These are phyloP conservation scores for Microctonus aethiopoides DNA, from an alignment of 2,888 invertebrate genomes.

Conservation along the genomic window DNA sequence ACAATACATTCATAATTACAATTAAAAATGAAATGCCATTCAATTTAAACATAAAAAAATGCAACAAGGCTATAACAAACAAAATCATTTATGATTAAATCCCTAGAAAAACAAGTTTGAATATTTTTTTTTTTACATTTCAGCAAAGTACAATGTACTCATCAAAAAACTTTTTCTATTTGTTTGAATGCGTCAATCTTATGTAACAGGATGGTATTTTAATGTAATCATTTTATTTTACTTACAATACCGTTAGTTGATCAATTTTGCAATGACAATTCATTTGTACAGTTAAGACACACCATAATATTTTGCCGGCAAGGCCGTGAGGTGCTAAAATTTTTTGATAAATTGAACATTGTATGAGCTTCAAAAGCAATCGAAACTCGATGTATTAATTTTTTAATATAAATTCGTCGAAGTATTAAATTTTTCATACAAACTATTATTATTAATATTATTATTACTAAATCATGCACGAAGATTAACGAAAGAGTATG, in stretches of 20 bases:
- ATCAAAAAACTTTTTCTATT: background rate
- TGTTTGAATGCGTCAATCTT: background rate
- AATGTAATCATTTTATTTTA: background rate
- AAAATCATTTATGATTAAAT: background rate
- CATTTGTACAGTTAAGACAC: slow-evolving; percentile 39
- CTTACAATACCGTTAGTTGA: background rate
- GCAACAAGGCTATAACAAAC: background rate
- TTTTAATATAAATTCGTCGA: slow-evolving; percentile 28
- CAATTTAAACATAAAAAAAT: background rate
- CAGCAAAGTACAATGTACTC: background rate
- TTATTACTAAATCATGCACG: slow-evolving; percentile 29
- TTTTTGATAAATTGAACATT: slow-evolving; percentile 24
- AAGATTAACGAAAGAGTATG: slow-evolving; percentile 16
- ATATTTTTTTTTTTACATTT: background rate
- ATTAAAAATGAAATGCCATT: slow-evolving; percentile 2
- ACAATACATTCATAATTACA: slow-evolving; percentile 25
- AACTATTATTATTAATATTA: slow-evolving; percentile 30
- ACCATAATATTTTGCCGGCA: slow-evolving; percentile 40
- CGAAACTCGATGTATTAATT: slow-evolving; percentile 22
- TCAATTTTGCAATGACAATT: slow-evolving; percentile 36
- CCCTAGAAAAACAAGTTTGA: background rate
- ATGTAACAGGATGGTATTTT: background rate
- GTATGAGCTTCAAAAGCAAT: slow-evolving; percentile 14
- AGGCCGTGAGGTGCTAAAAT: slow-evolving; percentile 38
- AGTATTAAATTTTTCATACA: slow-evolving; percentile 24